Conservation (phyloP, 2,113 vertebrate genomes). For the Caranx ignobilis region DNA sequence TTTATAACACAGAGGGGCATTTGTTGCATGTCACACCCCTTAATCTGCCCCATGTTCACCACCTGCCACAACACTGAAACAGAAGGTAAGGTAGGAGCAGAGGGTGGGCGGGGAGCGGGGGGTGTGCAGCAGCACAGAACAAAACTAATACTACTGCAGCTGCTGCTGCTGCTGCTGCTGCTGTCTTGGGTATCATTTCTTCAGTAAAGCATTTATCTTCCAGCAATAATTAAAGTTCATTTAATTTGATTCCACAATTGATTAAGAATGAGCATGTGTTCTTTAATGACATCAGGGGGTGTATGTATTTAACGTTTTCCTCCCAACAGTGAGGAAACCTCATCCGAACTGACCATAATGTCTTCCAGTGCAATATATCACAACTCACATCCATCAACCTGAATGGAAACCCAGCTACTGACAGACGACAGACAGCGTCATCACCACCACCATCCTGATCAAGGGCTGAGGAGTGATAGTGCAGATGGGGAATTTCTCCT, state of each 20-base stretch:
- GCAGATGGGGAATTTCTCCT: conserved; percentile 43
- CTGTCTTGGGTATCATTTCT: background rate
- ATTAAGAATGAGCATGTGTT: background rate
- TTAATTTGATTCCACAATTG: background rate
- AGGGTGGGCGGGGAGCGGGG: too few species aligned
- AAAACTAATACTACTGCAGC: background rate
- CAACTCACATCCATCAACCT: background rate
- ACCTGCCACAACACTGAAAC: too few species aligned
- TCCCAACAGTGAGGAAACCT: background rate
- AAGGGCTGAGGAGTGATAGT: conserved; percentile 19
- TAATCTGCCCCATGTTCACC: too few species aligned
- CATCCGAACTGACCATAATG: background rate
- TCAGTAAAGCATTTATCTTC: background rate
- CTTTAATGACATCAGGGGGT: background rate
- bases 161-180: background rate
- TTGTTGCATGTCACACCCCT: too few species aligned
- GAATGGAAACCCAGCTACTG: background rate
- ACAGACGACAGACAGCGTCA: background rate
- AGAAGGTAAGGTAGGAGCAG: too few species aligned
- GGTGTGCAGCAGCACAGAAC: background rate
- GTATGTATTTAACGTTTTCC: background rate
- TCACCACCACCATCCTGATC: background rate
- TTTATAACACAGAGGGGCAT: too few species aligned
- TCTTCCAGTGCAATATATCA: background rate
- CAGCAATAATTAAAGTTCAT: background rate